phyloP scores from a whole-genome alignment of 1,140 invertebrate genomes.

The Leptinotarsa lineolata region DNA sequence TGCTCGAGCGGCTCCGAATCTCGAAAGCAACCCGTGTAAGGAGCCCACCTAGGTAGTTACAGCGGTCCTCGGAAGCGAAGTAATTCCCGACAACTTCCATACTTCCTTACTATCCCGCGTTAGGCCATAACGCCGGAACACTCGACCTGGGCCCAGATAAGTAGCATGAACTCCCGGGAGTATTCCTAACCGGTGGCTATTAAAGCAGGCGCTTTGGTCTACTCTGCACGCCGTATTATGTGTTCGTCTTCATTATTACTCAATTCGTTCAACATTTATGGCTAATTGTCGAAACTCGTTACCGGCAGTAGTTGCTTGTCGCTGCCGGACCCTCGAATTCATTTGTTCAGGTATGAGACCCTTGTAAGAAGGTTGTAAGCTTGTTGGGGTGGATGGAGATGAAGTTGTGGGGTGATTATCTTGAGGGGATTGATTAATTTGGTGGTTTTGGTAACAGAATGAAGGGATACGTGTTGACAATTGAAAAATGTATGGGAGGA shows the following conservation, averaged over 20 bases:
- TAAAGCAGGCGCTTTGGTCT: constrained; percentile 9
- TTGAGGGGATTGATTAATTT: too few relatives aligned
- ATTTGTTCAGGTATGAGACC: too few relatives aligned
- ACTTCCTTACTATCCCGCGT: neutral
- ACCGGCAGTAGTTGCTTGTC: neutral
- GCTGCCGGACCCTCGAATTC: neutral
- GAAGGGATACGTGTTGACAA: too few relatives aligned
- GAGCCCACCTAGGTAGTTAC: neutral
- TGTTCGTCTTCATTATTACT: constrained; percentile 20
- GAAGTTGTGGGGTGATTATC: too few relatives aligned
- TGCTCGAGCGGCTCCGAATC: neutral
- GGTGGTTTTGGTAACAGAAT: too few relatives aligned
- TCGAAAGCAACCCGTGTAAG: neutral
- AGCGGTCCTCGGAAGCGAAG: neutral
- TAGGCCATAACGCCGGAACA: constrained; percentile 14
- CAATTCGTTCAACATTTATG: constrained; percentile 20
- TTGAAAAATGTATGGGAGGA: too few relatives aligned
- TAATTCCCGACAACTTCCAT: neutral
- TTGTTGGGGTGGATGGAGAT: too few relatives aligned
- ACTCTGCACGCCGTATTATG: constrained; percentile 2
- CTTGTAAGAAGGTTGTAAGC: too few relatives aligned
- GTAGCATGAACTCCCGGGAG: neutral
- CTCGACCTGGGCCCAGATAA: neutral
- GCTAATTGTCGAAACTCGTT: constrained; percentile 11
- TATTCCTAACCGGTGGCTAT: constrained; percentile 15